Evolutionary conservation across 2,888 invertebrate species (phyloP), one percentile per base, ranked within the genome.

Genomic region (Amiota mariae): DNA sequence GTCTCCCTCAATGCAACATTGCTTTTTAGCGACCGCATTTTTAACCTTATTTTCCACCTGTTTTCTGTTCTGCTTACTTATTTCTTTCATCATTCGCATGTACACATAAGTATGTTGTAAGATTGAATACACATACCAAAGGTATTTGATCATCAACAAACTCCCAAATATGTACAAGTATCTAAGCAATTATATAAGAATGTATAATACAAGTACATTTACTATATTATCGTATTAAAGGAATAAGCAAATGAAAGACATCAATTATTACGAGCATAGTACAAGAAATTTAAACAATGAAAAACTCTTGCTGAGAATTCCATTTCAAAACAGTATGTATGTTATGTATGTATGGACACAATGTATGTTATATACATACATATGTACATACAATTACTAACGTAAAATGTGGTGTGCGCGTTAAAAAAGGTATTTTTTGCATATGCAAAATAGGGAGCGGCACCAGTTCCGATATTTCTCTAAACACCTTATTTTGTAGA

Each of bases 21-120:
- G 76, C 77, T 86, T 86, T 57, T 85, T 86, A 84, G 84, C 78
- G 83, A 84, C 83, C 83, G 83, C 83, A 84, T 84, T 84, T 83
- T 84, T 78, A 86, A 86, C 83, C 86, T 86, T 84, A 86, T 84
- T 84, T 84, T 84, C 86, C 83, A 86, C 83, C 83, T 84, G 83
- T 86, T 85, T 85, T 85, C 72, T 77, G 78, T 76, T 77, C 72
- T 51, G 75, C 76, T 78, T 81, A 82, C 82, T 83, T 86, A 78
- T 85, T 86, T 20, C 18, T 57, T 57, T 57, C n/a, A 57, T 10
- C 49, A 67, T 71, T 47, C 56, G 36, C 11, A 63, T 63, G 47
- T 67, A 24, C 48, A 24, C 3, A 24, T 24, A n/a, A n/a, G 24
- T 24, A 24, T 24, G 3, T 24, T 24, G 24, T 24, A 24, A 24